Conservation (phyloP, 2,888 invertebrate genomes). For the Graphium colonna region DNA sequence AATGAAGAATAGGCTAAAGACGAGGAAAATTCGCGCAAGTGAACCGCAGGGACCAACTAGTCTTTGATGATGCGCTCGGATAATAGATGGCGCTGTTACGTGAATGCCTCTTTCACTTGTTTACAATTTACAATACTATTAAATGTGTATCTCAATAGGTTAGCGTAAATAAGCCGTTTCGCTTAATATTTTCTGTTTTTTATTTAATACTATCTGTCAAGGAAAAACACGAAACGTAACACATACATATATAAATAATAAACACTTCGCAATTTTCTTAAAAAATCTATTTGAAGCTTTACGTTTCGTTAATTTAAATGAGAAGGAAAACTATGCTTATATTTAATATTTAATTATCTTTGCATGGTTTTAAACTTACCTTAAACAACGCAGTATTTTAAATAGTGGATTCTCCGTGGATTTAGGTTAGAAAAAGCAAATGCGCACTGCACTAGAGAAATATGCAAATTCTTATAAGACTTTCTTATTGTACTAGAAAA, state of each 20-base stretch:
- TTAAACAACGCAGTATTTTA: constrained; percentile 2
- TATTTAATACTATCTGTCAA: too few relatives aligned
- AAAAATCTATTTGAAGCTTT: too few relatives aligned
- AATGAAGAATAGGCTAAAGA: too few relatives aligned
- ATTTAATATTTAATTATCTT: too few relatives aligned
- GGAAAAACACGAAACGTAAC: neutral
- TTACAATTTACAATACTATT: constrained; percentile 25
- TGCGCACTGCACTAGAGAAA: constrained; percentile 3
- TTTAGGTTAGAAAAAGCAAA: constrained; percentile 8
- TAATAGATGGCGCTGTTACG: constrained; percentile 53
- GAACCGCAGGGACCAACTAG: too few relatives aligned
- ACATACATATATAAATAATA: too few relatives aligned
- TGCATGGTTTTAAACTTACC: constrained; percentile 1
- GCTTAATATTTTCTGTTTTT: too few relatives aligned
- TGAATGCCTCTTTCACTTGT: constrained; percentile 18
- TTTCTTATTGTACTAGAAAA: neutral
- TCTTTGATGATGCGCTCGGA: too few relatives aligned
- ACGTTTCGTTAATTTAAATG: neutral
- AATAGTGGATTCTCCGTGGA: neutral
- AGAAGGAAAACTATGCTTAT: neutral
- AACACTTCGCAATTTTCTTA: too few relatives aligned
- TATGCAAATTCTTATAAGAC: neutral
- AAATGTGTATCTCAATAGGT: neutral
- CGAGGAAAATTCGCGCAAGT: too few relatives aligned
- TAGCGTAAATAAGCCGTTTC: neutral